These are phyloP conservation scores for Dermatemys mawii DNA, from an alignment of 2,113 vertebrate species.

Conservation along the genomic window DNA sequence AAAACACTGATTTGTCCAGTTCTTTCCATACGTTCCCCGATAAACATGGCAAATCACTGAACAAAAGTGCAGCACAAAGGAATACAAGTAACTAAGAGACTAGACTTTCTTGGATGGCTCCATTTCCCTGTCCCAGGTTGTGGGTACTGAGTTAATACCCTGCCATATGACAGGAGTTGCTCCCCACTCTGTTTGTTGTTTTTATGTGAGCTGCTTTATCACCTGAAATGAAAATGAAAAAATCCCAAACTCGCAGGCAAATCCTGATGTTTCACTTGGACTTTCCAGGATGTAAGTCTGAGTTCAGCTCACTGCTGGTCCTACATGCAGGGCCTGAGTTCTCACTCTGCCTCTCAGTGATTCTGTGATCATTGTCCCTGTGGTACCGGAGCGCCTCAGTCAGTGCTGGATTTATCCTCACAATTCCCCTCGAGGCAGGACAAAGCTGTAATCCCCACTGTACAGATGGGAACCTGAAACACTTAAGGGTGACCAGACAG, in stretches of 20 bases:
- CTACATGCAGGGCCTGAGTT: neutral
- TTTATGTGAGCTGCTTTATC: neutral
- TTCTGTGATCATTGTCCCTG: neutral
- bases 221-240: neutral
- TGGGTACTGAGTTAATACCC: neutral
- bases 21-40: neutral
- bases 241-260: neutral
- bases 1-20: neutral
- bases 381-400: neutral
- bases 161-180: neutral
- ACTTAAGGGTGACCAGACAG: no score
- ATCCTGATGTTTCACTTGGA: neutral
- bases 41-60: no score
- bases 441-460: neutral
- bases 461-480: neutral
- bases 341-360: neutral
- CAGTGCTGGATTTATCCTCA: neutral
- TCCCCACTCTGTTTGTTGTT: rapidly evolving
- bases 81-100: neutral
- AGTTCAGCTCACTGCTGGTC: neutral
- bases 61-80: neutral
- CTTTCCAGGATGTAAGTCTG: neutral
- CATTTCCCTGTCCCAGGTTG: neutral
- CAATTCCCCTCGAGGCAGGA: neutral
- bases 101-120: neutral